Base-by-base conservation (phyloP, 2,888 invertebrate species). In the Dynastes tityus region DNA sequence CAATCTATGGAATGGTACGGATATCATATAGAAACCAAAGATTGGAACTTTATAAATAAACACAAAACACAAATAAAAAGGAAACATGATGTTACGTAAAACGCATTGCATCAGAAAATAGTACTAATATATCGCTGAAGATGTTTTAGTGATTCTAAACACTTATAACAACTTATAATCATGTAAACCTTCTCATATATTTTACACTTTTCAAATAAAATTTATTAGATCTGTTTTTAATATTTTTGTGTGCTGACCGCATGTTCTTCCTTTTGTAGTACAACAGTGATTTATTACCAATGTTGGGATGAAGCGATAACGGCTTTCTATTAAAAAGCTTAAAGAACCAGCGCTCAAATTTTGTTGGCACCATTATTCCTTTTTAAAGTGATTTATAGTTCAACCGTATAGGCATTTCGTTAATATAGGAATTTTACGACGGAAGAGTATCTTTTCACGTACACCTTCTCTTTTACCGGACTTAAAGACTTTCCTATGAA, bases 371-470 rank as follows among this genome's bases (percentile, higher is more conserved):
- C 73, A 73, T 73, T 73, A 73, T 73, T 73, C 58, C 73, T 73
- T 73, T 73, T 73, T 73, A 73, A 73, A 58, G 73, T 73, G 73
- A 73, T 73, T 73, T 73, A 73, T 73, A 58, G 73, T 73, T 73
- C 58, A 40, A 58, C 22, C 73, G 73, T 73, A 73, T 58, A 73
- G 37, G 58, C 73, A 58, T 73, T 73, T 58, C 73, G 73, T 73
- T 73, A 22, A 37, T 73, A 53, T 73, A 40, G 58, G 73, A 58
- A 73, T 73, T 73, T 73, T 73, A 73, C 73, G 73, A 73, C 73
- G 73, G 58, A 73, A 73, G 73, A 73, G 27, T 58, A 73, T 58
- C 73, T 73, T 73, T 73, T 73, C 40, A 73, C 73, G 45, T 49
- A 73, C 58, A 58, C 58, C 49, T 53, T 70, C 70, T 53, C 49